Conservation (phyloP, 2,797 vertebrate genomes). For the Falco novaeseelandiae region DNA sequence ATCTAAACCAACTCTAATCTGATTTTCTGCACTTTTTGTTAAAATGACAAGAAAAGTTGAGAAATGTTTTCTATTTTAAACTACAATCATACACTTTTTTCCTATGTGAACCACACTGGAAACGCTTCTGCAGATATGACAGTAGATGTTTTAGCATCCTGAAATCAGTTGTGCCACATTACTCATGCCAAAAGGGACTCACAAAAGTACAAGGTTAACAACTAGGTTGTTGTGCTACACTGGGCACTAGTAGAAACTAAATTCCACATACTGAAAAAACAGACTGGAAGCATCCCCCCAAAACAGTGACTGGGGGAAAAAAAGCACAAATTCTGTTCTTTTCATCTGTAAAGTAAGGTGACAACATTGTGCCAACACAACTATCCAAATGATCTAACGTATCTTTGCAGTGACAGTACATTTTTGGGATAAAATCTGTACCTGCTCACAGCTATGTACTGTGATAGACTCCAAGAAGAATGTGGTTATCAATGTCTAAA, state of each 20-base stretch:
- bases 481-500: neutral
- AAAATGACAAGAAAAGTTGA: neutral
- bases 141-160: neutral
- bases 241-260: neutral
- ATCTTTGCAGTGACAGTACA: neutral
- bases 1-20: neutral
- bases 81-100: neutral
- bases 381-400: neutral
- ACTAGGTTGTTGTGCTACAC: neutral
- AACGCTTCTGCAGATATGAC: neutral
- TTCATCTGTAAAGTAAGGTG: neutral
- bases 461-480: neutral
- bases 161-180: neutral
- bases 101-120: neutral
- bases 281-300: neutral
- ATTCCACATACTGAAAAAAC: neutral
- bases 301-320: neutral
- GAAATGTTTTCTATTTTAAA: neutral
- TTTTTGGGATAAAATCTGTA: neutral
- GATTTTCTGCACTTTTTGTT: neutral
- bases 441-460: neutral
- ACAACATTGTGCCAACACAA: neutral
- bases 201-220: neutral
- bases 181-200: neutral
- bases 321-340: neutral